phyloP scores from a whole-genome alignment of 2,113 vertebrate genomes.

The Stercorarius parasiticus region DNA sequence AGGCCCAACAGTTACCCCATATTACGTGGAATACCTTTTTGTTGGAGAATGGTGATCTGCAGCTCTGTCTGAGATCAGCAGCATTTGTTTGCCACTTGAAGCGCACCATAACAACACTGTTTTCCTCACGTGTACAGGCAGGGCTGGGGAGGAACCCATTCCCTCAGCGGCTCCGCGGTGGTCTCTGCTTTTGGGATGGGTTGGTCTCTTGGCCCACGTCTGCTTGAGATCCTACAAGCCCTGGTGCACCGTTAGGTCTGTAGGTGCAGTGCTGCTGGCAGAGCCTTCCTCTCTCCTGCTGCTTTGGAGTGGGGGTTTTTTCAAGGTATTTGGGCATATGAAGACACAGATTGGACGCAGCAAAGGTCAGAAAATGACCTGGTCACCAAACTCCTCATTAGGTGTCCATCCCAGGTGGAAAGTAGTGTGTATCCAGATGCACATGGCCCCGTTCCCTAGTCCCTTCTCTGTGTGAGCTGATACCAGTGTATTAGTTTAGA shows the following conservation, averaged over 20 bases:
- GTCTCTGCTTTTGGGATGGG: background rate
- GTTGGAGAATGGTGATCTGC: background rate
- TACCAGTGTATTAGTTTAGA: background rate
- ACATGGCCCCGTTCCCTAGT: fast-evolving
- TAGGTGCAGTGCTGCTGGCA: background rate
- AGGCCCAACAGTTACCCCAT: background rate
- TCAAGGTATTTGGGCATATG: background rate
- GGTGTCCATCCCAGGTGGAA: background rate
- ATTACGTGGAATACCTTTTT: background rate
- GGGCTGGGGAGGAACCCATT: background rate
- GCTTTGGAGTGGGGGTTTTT: background rate
- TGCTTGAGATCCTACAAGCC: background rate
- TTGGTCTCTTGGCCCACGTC: background rate
- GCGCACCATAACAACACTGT: fast-evolving
- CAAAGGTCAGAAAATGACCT: background rate
- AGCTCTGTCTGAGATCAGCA: background rate
- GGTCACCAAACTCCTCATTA: background rate
- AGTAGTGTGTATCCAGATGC: too few species aligned
- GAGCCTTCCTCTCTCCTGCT: background rate
- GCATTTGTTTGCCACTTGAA: background rate
- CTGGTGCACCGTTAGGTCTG: background rate
- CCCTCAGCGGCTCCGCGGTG: fast-evolving
- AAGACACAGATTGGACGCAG: background rate
- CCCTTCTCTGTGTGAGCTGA: background rate
- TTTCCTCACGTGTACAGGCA: fast-evolving